These are phyloP conservation scores for Octodonta nipae DNA, from an alignment of 2,888 invertebrate genomes.

Conservation along the genomic window DNA sequence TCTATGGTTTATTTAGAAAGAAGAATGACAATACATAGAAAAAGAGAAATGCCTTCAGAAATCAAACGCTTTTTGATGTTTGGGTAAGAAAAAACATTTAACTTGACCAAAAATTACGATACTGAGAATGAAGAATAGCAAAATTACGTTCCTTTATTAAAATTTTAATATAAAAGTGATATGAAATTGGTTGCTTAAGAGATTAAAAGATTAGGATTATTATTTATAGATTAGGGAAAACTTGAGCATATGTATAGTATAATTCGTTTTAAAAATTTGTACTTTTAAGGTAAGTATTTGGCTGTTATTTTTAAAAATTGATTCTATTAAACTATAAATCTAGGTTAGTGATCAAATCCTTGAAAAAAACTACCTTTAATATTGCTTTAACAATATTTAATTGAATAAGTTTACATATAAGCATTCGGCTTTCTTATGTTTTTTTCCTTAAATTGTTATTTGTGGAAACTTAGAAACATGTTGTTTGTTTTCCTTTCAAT, in stretches of 20 bases:
- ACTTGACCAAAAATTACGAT: background rate
- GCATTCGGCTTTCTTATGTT: too few relatives aligned
- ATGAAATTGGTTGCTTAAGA: background rate
- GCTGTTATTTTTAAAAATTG: background rate
- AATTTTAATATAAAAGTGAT: background rate
- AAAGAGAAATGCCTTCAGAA: background rate
- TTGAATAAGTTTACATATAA: too few relatives aligned
- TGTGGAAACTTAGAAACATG: too few relatives aligned
- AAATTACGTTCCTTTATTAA: conserved; percentile 1
- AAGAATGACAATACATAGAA: background rate
- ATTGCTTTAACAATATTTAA: too few relatives aligned
- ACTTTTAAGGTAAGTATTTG: background rate
- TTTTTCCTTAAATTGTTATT: too few relatives aligned
- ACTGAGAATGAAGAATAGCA: background rate
- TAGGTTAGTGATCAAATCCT: background rate
- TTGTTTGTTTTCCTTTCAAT: too few relatives aligned
- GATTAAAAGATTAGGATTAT: conserved; percentile 1
- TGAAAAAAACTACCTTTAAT: too few relatives aligned
- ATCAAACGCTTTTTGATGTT: background rate
- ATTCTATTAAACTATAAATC: background rate
- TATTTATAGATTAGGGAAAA: conserved; percentile 1
- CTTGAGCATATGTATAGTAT: conserved; percentile 1
- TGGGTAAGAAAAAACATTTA: background rate
- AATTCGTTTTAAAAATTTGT: background rate
- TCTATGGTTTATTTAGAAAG: background rate